These are phyloP conservation scores for Chromoteleia sp. DNA, from an alignment of 2,888 invertebrate species.

Conservation along the genomic window DNA sequence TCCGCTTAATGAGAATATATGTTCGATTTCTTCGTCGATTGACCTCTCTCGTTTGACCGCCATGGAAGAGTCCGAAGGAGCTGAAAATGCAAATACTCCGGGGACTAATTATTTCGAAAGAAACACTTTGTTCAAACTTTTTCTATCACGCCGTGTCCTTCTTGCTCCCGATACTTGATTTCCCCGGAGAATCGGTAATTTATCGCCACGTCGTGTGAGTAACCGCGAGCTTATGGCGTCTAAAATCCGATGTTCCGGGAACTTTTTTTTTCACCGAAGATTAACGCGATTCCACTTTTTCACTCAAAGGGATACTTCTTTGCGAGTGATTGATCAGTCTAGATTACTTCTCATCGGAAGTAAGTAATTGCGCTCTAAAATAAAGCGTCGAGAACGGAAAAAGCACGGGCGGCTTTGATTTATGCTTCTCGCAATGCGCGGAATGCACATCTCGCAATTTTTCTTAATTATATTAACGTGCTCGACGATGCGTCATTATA, in stretches of 20 bases:
- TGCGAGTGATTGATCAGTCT: slow-evolving; percentile 42
- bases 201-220: slow-evolving; percentile 43
- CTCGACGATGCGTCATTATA: slow-evolving; percentile 51
- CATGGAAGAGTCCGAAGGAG: slow-evolving; percentile 17
- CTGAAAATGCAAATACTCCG: slow-evolving; percentile 43
- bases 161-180: slow-evolving; percentile 39
- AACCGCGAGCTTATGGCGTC: slow-evolving; percentile 28
- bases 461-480: slow-evolving; percentile 64
- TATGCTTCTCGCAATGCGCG: slow-evolving; percentile 16
- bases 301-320: slow-evolving; percentile 27
- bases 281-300: slow-evolving; percentile 44
- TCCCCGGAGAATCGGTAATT: slow-evolving; percentile 49
- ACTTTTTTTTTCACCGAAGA: slow-evolving; percentile 37
- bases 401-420: slow-evolving; percentile 11
- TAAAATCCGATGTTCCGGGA: slow-evolving; percentile 28
- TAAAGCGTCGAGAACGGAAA: slow-evolving; percentile 12
- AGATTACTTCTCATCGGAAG: slow-evolving; percentile 22
- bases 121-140: slow-evolving; percentile 29
- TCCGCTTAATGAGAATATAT: not conserved
- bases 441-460: slow-evolving; percentile 35
- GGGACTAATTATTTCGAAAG: slow-evolving; percentile 51
- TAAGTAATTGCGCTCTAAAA: slow-evolving; percentile 27
- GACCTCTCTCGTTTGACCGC: not conserved
- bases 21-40: slow-evolving; percentile 7
- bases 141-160: slow-evolving; percentile 7